phyloP scores from a whole-genome alignment of 2,888 invertebrate genomes.

The Caenorhabditis zanzibari region DNA sequence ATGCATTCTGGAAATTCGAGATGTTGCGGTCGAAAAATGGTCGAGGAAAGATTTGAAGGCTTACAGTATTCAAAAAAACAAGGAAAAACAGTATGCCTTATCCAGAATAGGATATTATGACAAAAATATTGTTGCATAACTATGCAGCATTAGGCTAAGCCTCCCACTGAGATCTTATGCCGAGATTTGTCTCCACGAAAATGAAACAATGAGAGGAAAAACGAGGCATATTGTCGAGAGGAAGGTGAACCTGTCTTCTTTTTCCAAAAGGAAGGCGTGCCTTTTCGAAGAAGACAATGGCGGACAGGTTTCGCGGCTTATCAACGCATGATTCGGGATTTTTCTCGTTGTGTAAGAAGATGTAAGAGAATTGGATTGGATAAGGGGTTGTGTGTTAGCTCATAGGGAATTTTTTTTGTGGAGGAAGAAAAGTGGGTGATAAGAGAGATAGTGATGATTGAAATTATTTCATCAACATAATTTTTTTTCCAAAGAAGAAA shows the following conservation, averaged over 20 bases:
- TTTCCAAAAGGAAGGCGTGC: conserved; percentile 17
- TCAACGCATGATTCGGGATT: conserved; percentile 5
- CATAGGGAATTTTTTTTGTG: not conserved
- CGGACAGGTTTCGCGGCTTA: conserved; percentile 19
- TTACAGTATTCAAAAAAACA: too few relatives aligned
- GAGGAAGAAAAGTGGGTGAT: too few relatives aligned
- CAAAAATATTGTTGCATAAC: not conserved
- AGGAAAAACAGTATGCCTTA: too few relatives aligned
- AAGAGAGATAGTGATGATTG: too few relatives aligned
- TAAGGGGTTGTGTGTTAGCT: not conserved
- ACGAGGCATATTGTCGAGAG: not conserved
- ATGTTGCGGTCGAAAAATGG: not conserved
- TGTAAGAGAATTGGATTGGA: not conserved
- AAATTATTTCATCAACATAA: too few relatives aligned
- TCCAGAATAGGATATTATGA: too few relatives aligned
- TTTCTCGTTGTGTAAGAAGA: not conserved
- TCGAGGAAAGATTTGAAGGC: not conserved
- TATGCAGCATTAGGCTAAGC: not conserved
- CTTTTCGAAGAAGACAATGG: conserved; percentile 1
- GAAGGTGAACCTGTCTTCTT: conserved; percentile 14
- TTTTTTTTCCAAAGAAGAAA: too few relatives aligned
- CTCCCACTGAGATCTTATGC: not conserved
- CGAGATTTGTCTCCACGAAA: conserved; percentile 6
- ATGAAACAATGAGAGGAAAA: conserved; percentile 18
- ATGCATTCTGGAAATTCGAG: conserved; percentile 47